Conservation (phyloP, 2,797 vertebrate species). For the Echiichthys vipera region DNA sequence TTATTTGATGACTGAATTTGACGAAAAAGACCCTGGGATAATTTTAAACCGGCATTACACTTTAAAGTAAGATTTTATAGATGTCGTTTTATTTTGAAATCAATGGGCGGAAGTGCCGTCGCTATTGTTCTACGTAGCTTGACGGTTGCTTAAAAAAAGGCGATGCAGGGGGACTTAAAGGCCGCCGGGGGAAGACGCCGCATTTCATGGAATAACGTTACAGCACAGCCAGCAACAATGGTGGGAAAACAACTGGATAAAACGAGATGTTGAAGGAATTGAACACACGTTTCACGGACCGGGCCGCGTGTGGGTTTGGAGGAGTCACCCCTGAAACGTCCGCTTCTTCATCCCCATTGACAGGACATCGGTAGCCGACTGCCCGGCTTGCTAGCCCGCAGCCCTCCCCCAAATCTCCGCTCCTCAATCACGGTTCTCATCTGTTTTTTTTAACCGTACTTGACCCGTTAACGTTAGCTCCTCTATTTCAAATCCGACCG, state of each 20-base stretch:
- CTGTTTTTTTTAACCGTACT: slow-evolving; percentile 13
- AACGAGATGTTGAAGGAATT: background rate
- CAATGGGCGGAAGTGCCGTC: background rate
- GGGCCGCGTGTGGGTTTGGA: slow-evolving; percentile 26
- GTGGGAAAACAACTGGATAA: background rate
- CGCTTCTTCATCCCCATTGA: slow-evolving; percentile 2
- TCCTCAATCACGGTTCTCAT: slow-evolving; percentile 43
- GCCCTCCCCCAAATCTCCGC: slow-evolving; percentile 57
- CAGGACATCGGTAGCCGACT: slow-evolving; percentile 56
- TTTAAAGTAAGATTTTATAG: too few relatives aligned
- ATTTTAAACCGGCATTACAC: too few relatives aligned
- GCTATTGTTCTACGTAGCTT: fast-evolving
- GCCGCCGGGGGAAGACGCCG: slow-evolving; percentile 60
- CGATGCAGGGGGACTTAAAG: slow-evolving; percentile 63
- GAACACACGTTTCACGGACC: background rate
- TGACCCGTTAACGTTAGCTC: slow-evolving; percentile 44
- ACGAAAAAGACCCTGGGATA: too few relatives aligned
- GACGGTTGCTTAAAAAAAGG: background rate
- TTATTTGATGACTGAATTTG: too few relatives aligned
- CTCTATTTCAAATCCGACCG: slow-evolving; percentile 51
- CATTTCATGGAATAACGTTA: slow-evolving; percentile 54
- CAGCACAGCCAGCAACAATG: slow-evolving; percentile 6
- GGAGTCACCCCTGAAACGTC: slow-evolving; percentile 35
- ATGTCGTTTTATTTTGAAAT: slow-evolving; percentile 51
- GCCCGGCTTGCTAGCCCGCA: slow-evolving; percentile 69